Evolutionary conservation across 2,113 vertebrate species (phyloP).

Genomic region (Syrrhaptes paradoxus): DNA sequence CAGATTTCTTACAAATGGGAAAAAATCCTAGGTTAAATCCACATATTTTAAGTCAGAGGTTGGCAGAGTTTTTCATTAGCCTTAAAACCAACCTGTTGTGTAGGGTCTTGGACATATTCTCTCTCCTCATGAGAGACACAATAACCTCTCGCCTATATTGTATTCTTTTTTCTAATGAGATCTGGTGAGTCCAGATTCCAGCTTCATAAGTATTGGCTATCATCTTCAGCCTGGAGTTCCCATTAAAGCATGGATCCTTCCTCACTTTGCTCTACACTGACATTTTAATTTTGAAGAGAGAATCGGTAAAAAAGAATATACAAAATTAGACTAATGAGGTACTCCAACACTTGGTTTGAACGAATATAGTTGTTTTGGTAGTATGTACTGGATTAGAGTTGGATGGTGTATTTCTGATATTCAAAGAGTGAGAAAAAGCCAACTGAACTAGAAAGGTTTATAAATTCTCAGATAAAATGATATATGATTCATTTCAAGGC

Average conservation of each 20-base stretch:
- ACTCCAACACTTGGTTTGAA: neutral
- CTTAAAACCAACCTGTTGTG: neutral
- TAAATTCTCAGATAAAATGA: slow-evolving; percentile 49
- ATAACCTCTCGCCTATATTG: neutral
- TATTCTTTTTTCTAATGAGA: neutral
- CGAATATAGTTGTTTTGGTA: neutral
- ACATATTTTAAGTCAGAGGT: neutral
- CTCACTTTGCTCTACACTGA: neutral
- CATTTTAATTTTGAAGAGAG: neutral
- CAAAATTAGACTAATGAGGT: neutral
- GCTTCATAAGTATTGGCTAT: neutral
- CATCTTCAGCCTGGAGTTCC: neutral
- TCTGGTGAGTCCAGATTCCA: neutral
- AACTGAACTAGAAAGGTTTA: slow-evolving; percentile 7
- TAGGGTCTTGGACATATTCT: neutral
- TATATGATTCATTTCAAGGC: slow-evolving; percentile 41
- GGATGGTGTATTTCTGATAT: neutral
- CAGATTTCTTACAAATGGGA: neutral
- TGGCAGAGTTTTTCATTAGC: neutral
- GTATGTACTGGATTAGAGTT: neutral
- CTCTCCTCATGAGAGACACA: neutral
- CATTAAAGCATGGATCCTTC: neutral
- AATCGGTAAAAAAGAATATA: neutral
- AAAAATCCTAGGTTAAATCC: neutral
- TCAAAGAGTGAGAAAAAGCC: neutral